These are phyloP conservation scores for Lepeophtheirus nordmannii DNA, from an alignment of 2,888 invertebrate species.

Conservation along the genomic window DNA sequence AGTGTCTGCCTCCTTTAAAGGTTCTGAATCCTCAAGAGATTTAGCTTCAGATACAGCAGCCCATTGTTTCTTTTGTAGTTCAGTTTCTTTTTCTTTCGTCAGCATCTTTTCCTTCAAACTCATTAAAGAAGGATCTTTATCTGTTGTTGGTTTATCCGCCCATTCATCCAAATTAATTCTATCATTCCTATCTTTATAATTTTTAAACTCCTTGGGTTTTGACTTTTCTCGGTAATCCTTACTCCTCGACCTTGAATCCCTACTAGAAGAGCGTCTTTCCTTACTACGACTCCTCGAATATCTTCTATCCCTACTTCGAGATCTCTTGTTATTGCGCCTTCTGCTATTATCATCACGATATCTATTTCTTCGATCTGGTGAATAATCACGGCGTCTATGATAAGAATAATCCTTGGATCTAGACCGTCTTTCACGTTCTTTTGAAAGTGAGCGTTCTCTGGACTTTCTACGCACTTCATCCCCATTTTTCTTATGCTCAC, in stretches of 20 bases:
- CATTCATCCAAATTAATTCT: constrained; percentile 21
- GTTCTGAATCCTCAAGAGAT: neutral
- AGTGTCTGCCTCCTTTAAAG: neutral
- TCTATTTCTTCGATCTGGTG: neutral
- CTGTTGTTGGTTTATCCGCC: neutral
- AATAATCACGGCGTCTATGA: neutral
- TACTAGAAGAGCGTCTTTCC: neutral
- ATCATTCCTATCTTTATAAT: neutral
- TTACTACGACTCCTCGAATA: neutral
- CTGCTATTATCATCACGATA: neutral
- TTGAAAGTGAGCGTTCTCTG: neutral
- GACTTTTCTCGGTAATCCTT: neutral
- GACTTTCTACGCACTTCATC: neutral
- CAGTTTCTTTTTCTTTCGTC: neutral
- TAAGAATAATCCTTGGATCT: neutral
- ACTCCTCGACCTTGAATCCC: neutral
- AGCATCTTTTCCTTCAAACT: constrained; percentile 1
- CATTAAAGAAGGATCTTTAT: neutral
- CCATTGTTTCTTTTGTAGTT: neutral
- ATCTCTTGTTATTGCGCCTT: neutral
- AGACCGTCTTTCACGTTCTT: neutral
- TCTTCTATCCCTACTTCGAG: neutral
- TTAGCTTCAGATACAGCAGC: neutral
- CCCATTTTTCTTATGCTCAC: neutral
- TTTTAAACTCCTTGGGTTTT: neutral